phyloP scores from a whole-genome alignment of 1,140 invertebrate genomes.

The Apolygus lucorum region DNA sequence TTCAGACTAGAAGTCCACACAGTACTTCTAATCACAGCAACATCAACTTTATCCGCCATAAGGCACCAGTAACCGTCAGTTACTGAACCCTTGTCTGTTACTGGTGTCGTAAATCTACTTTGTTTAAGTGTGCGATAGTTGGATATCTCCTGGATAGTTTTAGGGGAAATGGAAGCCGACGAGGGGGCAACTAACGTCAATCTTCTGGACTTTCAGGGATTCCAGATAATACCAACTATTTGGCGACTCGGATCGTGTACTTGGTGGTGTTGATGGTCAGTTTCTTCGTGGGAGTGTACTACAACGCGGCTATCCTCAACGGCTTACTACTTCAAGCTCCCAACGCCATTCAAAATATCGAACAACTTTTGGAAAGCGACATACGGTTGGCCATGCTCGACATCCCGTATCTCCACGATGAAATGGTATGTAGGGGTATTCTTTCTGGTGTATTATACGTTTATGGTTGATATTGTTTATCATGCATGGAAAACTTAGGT shows the following conservation, averaged over 20 bases:
- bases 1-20: no score
- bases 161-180: no score
- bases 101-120: no score
- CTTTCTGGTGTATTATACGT: background rate
- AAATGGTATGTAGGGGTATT: conserved; percentile 22
- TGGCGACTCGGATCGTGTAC: conserved; percentile 21
- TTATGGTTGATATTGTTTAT: no score
- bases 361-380: conserved; percentile 24
- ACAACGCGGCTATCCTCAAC: conserved; percentile 24
- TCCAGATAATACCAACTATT: conserved; percentile 19
- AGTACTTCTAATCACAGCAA: no score
- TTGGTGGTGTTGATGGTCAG: conserved; percentile 12
- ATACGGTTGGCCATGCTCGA: conserved; percentile 19
- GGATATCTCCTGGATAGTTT: no score
- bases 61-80: no score
- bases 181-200: no score
- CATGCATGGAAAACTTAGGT: no score
- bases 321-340: conserved; percentile 20
- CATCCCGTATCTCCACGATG: conserved; percentile 20
- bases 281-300: conserved; percentile 18
- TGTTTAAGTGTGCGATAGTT: no score
- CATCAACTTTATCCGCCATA: no score
- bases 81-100: no score
- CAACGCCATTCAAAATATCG: conserved; percentile 23
- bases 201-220: conserved; percentile 19